Evolutionary conservation across 2,888 invertebrate species (phyloP), one percentile per base, ranked within the genome.

Genomic region (Crocallis elinguaria): DNA sequence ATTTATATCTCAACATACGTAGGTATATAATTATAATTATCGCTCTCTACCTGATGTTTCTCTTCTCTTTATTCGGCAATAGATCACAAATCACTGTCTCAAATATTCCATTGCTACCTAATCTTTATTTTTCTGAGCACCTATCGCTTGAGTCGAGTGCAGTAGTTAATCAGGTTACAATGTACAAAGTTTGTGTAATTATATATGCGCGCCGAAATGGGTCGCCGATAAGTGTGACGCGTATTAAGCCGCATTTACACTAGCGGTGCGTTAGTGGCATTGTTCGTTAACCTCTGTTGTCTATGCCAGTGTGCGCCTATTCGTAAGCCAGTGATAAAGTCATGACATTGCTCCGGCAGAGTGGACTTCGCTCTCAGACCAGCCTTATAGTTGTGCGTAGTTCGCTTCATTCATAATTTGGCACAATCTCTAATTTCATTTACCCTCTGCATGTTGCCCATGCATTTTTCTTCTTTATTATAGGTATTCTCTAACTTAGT

Each of bases 161-260:
- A 51, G 43, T 35, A 62, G 62, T 67, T 45, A 69, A 72, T 73
- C 64, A 63, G 63, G 62, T 65, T 60, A 60, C 63, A 66, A 60
- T 57, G 66, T 60, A 63, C 64, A 61, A 59, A 62, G 62, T 67
- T 62, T 65, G 61, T 70, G 67, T 79, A 77, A 77, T 79, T 78
- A 78, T 78, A 73, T 73, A 70, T 67, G 57, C 62, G n/a, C n/a
- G n/a, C 61, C 66, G 58, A 81, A 78, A 76, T 79, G 71, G 79
- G 79, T 81, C 78, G 59, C 46, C 66, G 78, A 79, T 81, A 79
- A 77, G 72, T 71, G 69, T 69, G 69, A 71, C 69, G 66, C 66
- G 67, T 59, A 55, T 50, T 65, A 60, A 57, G 52, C 61, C 53
- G 44, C 58, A 60, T 58, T 62, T 59, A 60, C 62, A 66, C 58